Evolutionary conservation across 2,797 vertebrate genomes (phyloP).

Genomic region (Gobio occitaniae): DNA sequence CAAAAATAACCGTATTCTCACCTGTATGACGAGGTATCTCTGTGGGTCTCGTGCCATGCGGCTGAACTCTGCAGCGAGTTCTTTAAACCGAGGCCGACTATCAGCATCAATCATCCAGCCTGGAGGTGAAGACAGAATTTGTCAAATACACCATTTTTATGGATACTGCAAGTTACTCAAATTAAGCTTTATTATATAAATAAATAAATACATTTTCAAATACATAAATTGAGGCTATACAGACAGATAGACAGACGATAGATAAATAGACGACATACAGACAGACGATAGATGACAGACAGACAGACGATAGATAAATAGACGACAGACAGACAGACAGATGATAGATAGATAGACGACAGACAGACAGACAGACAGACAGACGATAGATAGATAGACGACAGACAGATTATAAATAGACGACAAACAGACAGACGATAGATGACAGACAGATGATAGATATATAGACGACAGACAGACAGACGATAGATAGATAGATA

Average conservation of each 20-base stretch:
- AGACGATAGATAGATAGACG: background rate
- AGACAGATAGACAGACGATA: no score
- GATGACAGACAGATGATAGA: no score
- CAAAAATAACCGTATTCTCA: constrained; percentile 60
- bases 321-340: no score
- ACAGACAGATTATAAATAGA: no score
- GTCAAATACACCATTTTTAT: background rate
- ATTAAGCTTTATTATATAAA: background rate
- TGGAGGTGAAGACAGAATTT: constrained; percentile 62
- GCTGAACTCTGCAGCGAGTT: constrained; percentile 96
- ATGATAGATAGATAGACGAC: no score
- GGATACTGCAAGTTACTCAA: background rate
- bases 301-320: no score
- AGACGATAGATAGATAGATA: no score
- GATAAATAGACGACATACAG: no score
- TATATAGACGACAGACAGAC: no score
- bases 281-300: no score
- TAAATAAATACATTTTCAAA: background rate
- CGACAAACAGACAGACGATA: no score
- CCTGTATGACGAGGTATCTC: constrained; percentile 98
- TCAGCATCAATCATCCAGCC: constrained; percentile 99
- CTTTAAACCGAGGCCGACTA: constrained; percentile 97
- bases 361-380: background rate
- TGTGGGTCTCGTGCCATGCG: constrained; percentile 98
- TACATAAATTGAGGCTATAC: no score